Percentiles rank a stretch among this genome's conserved stretches.
These are phyloP conservation scores for Campoplex capitator DNA, from an alignment of 2,888 invertebrate species.

Conservation along the genomic window DNA sequence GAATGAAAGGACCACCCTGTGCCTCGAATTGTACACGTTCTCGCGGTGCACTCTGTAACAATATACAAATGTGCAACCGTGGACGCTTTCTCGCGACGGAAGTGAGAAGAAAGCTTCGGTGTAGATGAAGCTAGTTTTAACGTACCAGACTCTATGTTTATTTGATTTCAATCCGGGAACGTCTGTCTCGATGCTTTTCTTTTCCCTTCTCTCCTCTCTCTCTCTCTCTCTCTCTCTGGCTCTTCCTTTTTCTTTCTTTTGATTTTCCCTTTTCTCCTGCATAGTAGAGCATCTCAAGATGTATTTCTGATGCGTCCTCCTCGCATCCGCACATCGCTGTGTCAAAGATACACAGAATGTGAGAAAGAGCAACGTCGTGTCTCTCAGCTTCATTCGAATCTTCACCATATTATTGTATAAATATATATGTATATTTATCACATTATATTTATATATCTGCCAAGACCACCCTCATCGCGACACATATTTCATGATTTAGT, in stretches of 20 bases:
- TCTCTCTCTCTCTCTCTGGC: background rate
- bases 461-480: conserved; percentile 73
- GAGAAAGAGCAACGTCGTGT: conserved; percentile 51
- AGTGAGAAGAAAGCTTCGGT: conserved; percentile 58
- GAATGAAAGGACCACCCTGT: conserved; percentile 58
- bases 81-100: conserved; percentile 66
- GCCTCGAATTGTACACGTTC: conserved; percentile 50
- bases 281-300: conserved; percentile 17
- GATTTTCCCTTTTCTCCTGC: conserved; percentile 31
- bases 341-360: conserved; percentile 38
- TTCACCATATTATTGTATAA: conserved; percentile 15
- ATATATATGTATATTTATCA: conserved; percentile 4
- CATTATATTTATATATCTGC: conserved; percentile 35
- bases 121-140: conserved; percentile 31
- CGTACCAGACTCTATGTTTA: conserved; percentile 61
- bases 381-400: conserved; percentile 39
- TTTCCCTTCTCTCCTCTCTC: conserved; percentile 4
- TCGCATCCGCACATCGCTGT: conserved; percentile 44
- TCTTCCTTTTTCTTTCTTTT: background rate
- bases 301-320: conserved; percentile 59
- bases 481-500: conserved; percentile 69
- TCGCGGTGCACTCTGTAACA: conserved; percentile 62
- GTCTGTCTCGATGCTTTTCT: conserved; percentile 38
- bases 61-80: conserved; percentile 64
- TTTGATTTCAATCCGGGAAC: conserved; percentile 67